Conservation (phyloP, 2,797 vertebrate species). For the Neomorphus geoffroyi region DNA sequence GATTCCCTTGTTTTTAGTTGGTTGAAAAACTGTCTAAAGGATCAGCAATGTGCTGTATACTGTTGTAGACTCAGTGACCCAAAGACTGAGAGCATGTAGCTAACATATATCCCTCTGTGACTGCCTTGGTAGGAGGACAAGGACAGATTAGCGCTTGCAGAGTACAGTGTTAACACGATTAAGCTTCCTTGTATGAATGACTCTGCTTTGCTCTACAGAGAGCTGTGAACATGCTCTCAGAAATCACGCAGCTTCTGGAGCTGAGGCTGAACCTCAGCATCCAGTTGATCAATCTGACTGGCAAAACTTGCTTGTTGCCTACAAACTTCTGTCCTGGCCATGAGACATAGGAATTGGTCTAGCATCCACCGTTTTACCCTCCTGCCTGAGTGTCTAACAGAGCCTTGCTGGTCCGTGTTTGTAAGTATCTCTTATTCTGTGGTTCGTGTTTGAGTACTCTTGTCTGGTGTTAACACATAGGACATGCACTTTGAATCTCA, state of each 20-base stretch:
- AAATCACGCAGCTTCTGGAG: neutral
- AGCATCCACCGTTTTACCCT: neutral
- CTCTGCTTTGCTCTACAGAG: neutral
- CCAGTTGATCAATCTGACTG: neutral
- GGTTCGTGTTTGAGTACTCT: neutral
- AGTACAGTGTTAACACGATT: neutral
- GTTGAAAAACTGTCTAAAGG: neutral
- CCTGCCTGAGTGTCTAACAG: neutral
- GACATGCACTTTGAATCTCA: neutral
- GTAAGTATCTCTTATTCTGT: neutral
- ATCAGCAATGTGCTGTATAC: rapidly evolving
- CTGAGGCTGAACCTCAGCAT: rapidly evolving
- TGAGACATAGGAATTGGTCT: neutral
- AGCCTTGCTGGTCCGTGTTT: neutral
- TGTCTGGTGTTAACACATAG: neutral
- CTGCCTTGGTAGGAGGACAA: neutral
- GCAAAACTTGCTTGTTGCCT: neutral
- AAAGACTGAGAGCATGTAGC: neutral
- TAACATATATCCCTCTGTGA: neutral
- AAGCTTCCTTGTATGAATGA: neutral
- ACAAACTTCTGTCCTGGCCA: neutral
- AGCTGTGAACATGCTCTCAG: neutral
- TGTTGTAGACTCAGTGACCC: neutral
- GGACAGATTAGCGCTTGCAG: neutral
- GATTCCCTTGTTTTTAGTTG: neutral